Evolutionary conservation across 2,113 vertebrate species (phyloP), one percentile per base, ranked within the genome.

Genomic region (Oenanthe melanoleuca): DNA sequence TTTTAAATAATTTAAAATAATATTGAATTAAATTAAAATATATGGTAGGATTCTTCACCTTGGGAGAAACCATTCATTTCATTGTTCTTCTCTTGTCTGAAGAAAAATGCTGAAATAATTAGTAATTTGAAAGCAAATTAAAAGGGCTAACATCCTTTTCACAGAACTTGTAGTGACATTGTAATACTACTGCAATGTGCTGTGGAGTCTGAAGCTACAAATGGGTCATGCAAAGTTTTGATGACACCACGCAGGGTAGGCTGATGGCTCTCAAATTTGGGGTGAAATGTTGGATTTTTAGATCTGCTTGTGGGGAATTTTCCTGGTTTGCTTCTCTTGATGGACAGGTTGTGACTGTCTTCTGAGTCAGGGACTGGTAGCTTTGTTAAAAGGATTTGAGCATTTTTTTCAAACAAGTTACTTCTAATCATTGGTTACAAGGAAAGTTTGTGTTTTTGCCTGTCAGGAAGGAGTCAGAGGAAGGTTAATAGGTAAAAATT

Each of bases 111-210:
- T 56, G 53, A 72, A 87, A 57, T 25, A 45, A 50, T 53, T 20
- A n/a, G 14, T n/a, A 23, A 50, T 20, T 83, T 83, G 11, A 69
- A 60, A 86, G 23, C 33, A 73, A 52, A 47, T 59, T 25, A 18
- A 28, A 75, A 63, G 28, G n/a, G 52, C 9, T 3, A 63, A 42
- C 17, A 22, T n/a, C 15, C 2, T 81, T 91, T 95, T 66, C 47
- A 11, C 23, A 25, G 25, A 56, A 7, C 20, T 69, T 0, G 0
- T 15, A 65, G 49, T 0, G 0, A 19, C 8, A 4, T 18, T 80
- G 24, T 77, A 64, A 50, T 47, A 3, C 7, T 77, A 11, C 14
- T 72, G n/a, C 50, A 53, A 22, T 65, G 11, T 47, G 31, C 50
- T 55, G 17, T 12, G 26, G 12, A 38, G 6, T 47, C 33, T 67